Conservation (phyloP, 2,113 vertebrate genomes). For the Australoheros scitulus region DNA sequence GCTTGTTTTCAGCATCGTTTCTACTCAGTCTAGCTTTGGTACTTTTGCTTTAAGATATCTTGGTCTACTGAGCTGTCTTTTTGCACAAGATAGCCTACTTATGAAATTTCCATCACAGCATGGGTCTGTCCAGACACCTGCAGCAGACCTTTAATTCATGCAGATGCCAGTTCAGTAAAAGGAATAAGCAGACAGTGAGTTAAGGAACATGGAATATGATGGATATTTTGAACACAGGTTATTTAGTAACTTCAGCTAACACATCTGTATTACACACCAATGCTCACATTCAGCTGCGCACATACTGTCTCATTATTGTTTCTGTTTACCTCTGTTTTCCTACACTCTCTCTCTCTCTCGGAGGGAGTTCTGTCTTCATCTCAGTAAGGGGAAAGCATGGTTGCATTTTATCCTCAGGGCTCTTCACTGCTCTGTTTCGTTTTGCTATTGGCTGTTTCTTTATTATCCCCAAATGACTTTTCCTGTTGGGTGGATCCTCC, state of each 20-base stretch:
- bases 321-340: slow-evolving; percentile 29
- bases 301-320: slow-evolving; percentile 27
- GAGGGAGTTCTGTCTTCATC: slow-evolving; percentile 57
- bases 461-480: slow-evolving; percentile 49
- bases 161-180: not conserved
- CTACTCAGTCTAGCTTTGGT: not conserved
- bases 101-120: not conserved
- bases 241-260: slow-evolving; percentile 4
- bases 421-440: slow-evolving; percentile 48
- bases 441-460: slow-evolving; percentile 51
- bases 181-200: not conserved
- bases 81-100: not conserved
- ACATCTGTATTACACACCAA: not conserved
- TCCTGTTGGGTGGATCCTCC: slow-evolving; percentile 30
- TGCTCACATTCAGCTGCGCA: not conserved
- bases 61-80: not conserved
- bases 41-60: not conserved
- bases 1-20: not conserved
- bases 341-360: slow-evolving; percentile 36
- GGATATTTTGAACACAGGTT: slow-evolving; percentile 6
- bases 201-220: not conserved
- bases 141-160: not conserved
- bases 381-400: slow-evolving; percentile 29
- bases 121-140: not conserved
- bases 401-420: slow-evolving; percentile 56